phyloP scores from a whole-genome alignment of 64 coral and sea anemone genomes.

The Montipora capricornis region DNA sequence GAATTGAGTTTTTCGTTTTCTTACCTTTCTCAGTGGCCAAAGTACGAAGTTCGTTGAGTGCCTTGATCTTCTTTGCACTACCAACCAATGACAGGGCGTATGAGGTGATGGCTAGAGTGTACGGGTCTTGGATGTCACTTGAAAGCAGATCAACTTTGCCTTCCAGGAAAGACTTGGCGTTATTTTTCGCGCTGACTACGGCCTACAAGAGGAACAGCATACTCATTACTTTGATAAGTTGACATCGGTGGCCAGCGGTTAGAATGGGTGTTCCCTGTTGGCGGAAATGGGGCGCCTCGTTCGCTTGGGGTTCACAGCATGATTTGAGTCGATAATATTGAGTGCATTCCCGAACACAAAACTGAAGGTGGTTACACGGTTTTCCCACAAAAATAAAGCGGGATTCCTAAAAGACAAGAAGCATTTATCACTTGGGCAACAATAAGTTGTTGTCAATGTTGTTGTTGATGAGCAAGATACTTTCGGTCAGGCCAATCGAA shows the following conservation, averaged over 20 bases:
- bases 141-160: conserved; percentile 40
- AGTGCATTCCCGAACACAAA: too few species aligned
- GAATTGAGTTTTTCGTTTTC: neutral
- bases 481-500: neutral
- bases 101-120: conserved; percentile 80
- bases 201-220: conserved; percentile 37
- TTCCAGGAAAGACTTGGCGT: conserved; percentile 69
- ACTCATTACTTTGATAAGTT: neutral
- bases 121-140: conserved; percentile 62
- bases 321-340: too few species aligned
- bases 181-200: conserved; percentile 45
- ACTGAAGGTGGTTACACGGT: too few species aligned
- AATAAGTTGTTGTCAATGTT: too few species aligned
- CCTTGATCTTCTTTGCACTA: conserved; percentile 37
- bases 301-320: too few species aligned
- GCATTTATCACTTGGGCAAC: too few species aligned
- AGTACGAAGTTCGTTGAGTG: conserved; percentile 56
- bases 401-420: too few species aligned
- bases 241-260: too few species aligned
- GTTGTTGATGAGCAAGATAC: too few species aligned
- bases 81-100: conserved; percentile 73
- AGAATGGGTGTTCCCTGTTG: too few species aligned
- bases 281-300: too few species aligned
- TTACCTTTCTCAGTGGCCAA: conserved; percentile 80
- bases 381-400: too few species aligned